Evolutionary conservation across 2,113 vertebrate species (phyloP).

Genomic region (Hemibagrus wyckioides): DNA sequence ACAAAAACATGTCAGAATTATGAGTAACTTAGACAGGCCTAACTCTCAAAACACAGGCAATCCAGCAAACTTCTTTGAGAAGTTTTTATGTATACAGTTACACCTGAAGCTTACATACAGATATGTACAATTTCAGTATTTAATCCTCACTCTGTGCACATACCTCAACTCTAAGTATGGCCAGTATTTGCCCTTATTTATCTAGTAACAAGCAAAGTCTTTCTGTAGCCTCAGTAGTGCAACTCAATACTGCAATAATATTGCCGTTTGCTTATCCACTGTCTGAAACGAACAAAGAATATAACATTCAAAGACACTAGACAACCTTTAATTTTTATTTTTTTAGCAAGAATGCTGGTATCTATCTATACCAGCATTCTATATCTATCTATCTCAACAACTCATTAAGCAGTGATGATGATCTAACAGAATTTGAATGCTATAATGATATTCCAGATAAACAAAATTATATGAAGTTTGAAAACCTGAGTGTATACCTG

Average conservation of each 20-base stretch:
- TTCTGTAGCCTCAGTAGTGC: background rate
- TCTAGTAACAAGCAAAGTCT: background rate
- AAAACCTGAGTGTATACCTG: background rate
- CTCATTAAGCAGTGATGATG: slow-evolving; percentile 71
- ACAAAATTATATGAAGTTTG: background rate
- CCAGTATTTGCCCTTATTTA: background rate
- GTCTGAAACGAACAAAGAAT: background rate
- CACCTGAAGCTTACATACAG: background rate
- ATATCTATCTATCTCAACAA: too few species aligned
- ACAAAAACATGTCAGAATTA: background rate
- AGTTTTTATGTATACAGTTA: background rate
- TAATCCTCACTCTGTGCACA: background rate
- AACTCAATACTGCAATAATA: background rate
- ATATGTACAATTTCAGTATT: background rate
- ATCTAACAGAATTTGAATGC: background rate
- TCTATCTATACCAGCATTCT: too few species aligned
- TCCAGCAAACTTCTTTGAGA: background rate
- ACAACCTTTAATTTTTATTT: slow-evolving; percentile 68
- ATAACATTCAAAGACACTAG: background rate
- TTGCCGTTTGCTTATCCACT: background rate
- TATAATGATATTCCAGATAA: background rate
- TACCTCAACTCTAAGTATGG: slow-evolving; percentile 8
- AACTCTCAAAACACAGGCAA: background rate
- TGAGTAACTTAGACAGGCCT: background rate
- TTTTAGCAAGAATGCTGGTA: slow-evolving; percentile 32